phyloP scores from a whole-genome alignment of 2,888 invertebrate genomes.

The Tetanocera ferruginea region DNA sequence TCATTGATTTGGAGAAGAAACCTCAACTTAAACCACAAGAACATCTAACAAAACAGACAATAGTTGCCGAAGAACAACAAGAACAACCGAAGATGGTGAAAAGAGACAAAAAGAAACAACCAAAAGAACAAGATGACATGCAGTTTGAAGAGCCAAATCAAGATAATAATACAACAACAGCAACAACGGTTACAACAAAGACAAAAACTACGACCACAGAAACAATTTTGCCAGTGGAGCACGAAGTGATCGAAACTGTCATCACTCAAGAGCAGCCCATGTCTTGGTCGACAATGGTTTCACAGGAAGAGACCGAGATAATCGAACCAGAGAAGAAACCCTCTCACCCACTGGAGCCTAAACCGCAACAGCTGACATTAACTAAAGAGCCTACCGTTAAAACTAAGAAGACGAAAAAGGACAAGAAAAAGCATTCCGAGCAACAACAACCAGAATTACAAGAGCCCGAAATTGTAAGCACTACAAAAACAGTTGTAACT shows the following conservation, averaged over 20 bases:
- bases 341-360: background rate
- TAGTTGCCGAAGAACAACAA: too few species aligned
- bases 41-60: too few species aligned
- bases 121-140: background rate
- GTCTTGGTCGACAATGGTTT: background rate
- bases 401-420: background rate
- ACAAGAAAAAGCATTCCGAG: background rate
- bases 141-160: background rate
- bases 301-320: background rate
- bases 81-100: background rate
- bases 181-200: too few species aligned
- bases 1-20: too few species aligned
- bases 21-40: too few species aligned
- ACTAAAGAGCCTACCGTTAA: background rate
- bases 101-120: background rate
- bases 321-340: background rate
- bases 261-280: background rate
- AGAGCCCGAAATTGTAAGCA: background rate
- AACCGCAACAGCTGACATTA: background rate
- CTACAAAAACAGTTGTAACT: background rate
- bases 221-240: too few species aligned
- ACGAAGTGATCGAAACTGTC: too few species aligned
- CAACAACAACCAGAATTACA: too few species aligned
- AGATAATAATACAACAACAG: too few species aligned
- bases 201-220: too few species aligned